These are phyloP conservation scores for Cephus pulcher DNA, from an alignment of 2,888 invertebrate genomes.

Conservation along the genomic window DNA sequence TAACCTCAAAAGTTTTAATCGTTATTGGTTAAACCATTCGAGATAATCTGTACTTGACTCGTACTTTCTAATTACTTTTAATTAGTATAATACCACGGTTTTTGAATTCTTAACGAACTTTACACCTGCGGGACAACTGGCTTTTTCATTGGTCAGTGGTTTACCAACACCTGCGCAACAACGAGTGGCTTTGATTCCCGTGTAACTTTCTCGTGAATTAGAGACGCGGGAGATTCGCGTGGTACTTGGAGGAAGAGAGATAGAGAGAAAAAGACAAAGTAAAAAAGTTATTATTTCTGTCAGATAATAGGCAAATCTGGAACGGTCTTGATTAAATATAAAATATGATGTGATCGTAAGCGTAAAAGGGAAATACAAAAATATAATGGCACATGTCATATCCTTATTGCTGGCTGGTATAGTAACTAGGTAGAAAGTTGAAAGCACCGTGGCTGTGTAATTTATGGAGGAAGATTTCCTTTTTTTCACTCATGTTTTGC, in stretches of 20 bases:
- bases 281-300: neutral
- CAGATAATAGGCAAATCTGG: no score
- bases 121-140: neutral
- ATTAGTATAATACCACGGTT: no score
- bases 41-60: no score
- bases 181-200: neutral
- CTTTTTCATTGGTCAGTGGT: neutral
- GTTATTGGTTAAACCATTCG: no score
- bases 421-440: neutral
- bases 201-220: constrained; percentile 7
- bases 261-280: neutral
- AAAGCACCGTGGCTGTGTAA: neutral
- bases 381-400: neutral
- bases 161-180: neutral
- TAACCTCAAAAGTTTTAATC: neutral
- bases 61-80: no score
- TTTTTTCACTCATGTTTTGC: neutral
- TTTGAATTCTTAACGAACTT: no score
- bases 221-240: constrained; percentile 13
- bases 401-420: neutral
- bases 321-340: neutral
- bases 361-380: neutral
- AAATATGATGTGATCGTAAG: neutral
- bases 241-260: constrained; percentile 14
- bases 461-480: neutral